Conservation (phyloP, 2,113 vertebrate species). For the Sturnus vulgaris region DNA sequence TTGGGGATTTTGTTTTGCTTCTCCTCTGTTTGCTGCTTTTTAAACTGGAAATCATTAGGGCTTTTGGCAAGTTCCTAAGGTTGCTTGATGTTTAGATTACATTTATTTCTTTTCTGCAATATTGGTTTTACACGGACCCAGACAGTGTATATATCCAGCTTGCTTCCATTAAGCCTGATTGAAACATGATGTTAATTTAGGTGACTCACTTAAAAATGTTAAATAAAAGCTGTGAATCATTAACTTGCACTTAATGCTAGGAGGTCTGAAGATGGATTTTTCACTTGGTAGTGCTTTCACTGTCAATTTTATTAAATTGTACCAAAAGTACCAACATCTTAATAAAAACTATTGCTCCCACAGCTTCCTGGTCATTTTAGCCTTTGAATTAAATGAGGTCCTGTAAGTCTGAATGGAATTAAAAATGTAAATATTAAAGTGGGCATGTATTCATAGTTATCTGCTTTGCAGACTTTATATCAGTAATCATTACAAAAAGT, state of each 20-base stretch:
- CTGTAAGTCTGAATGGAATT: not conserved
- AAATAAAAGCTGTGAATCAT: not conserved
- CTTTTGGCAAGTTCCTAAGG: not conserved
- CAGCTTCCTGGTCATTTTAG: not conserved
- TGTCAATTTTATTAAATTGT: not conserved
- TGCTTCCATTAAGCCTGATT: not conserved
- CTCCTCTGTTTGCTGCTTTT: not conserved
- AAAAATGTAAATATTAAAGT: not conserved
- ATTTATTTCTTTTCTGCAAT: not conserved
- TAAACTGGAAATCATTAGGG: not conserved
- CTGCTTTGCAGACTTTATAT: not conserved
- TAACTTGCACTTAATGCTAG: not conserved
- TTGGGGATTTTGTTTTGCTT: not conserved
- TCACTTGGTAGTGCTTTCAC: not conserved
- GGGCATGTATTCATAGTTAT: not conserved
- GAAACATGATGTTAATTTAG: not conserved
- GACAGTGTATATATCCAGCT: not conserved
- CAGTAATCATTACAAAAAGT: not conserved
- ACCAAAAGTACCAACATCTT: not conserved
- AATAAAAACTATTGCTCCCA: not conserved
- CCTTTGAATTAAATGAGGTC: not conserved
- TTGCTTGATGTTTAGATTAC: not conserved
- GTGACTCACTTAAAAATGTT: not conserved
- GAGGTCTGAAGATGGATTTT: not conserved
- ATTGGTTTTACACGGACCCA: not conserved